Evolutionary conservation across 2,888 invertebrate genomes (phyloP).

Genomic region (Seladonia tumulorum): DNA sequence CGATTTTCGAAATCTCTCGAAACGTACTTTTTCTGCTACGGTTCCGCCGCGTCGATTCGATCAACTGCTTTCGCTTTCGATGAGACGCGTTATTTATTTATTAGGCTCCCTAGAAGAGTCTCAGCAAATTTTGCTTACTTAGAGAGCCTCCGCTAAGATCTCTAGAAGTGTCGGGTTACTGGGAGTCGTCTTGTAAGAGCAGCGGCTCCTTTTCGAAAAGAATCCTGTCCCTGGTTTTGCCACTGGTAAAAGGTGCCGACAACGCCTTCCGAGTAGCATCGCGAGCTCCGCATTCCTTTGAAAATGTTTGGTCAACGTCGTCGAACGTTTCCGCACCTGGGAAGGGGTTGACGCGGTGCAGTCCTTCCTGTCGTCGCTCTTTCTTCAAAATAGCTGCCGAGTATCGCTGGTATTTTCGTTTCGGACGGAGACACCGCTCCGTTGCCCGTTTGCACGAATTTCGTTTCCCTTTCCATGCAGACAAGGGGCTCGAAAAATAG

Average conservation of each 20-base stretch:
- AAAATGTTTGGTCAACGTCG: conserved; percentile 76
- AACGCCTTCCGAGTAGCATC: conserved; percentile 63
- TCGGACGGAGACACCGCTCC: background rate
- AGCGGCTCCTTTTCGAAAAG: conserved; percentile 73
- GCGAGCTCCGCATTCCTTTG: conserved; percentile 36
- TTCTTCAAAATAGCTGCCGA: conserved; percentile 31
- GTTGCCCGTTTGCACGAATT: too few relatives aligned
- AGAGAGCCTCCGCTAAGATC: background rate
- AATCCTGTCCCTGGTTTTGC: conserved; percentile 47
- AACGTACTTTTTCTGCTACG: background rate
- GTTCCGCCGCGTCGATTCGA: background rate
- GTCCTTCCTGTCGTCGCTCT: conserved; percentile 51
- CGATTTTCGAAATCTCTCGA: background rate
- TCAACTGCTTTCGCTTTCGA: too few relatives aligned
- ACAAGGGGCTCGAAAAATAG: too few relatives aligned
- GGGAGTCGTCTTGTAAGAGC: conserved; percentile 17
- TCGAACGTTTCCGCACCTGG: conserved; percentile 74
- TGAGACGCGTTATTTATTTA: too few relatives aligned
- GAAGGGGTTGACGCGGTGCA: conserved; percentile 66
- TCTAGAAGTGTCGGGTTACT: conserved; percentile 59
- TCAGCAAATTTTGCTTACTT: conserved; percentile 30
- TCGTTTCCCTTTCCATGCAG: too few relatives aligned
- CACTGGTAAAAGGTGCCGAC: conserved; percentile 75
- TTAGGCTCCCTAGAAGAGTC: background rate
- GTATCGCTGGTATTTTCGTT: conserved; percentile 34